Conservation (phyloP, 37 sponge, comb jelly and placozoan species). For the Chondrilla cf. caribensis region DNA sequence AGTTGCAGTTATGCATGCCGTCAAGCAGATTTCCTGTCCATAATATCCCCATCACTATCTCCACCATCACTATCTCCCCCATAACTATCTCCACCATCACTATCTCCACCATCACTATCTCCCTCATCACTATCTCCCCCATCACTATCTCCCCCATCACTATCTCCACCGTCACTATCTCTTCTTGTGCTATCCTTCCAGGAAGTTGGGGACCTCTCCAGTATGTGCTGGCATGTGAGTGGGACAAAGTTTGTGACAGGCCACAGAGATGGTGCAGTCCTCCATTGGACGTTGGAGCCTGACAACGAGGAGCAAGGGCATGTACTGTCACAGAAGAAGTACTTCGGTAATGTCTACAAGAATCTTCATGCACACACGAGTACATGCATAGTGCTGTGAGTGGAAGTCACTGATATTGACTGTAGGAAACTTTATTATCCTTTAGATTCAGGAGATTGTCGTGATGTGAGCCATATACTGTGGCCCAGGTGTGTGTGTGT, state of each 20-base stretch:
- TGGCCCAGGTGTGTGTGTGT: constrained; percentile 65
- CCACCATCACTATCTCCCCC: background rate
- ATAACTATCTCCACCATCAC: background rate
- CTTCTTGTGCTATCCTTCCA: too few relatives aligned
- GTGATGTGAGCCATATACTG: constrained; percentile 30
- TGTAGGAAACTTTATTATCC: background rate
- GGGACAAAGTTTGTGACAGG: constrained; percentile 69
- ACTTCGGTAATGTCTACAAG: background rate
- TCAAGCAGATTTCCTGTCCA: too few relatives aligned
- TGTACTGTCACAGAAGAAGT: constrained; percentile 1
- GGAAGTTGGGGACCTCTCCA: constrained; percentile 48
- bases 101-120: background rate
- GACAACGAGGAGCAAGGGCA: background rate
- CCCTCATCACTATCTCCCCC: background rate
- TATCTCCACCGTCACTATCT: background rate
- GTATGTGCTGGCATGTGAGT: constrained; percentile 66
- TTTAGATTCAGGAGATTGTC: constrained; percentile 26
- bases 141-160: background rate
- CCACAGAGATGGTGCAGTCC: constrained; percentile 68
- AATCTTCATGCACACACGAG: too few relatives aligned
- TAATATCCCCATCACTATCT: background rate
- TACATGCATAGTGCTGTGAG: too few relatives aligned
- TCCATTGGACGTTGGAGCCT: constrained; percentile 44
- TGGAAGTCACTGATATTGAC: background rate
- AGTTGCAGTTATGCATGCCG: too few relatives aligned